phyloP scores from a whole-genome alignment of 30 jellyfish, hydroid and myxozoan species.

The Aurelia coerulea region DNA sequence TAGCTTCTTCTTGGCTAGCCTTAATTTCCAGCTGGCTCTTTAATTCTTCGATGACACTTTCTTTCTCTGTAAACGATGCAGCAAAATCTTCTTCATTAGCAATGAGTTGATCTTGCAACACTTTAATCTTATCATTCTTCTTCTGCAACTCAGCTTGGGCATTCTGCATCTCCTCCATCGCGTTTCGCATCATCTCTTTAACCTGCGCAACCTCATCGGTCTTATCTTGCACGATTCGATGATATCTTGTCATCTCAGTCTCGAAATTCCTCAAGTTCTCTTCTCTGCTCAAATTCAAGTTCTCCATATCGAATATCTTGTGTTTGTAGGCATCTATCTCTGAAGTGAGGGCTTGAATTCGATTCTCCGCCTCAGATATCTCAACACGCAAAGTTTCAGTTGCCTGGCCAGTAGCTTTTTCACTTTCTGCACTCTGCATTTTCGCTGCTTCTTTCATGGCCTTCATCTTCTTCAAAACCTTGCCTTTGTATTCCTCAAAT shows the following conservation, averaged over 20 bases:
- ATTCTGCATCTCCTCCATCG: slow-evolving; percentile 59
- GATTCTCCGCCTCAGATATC: neutral
- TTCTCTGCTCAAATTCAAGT: slow-evolving; percentile 52
- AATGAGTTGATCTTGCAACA: slow-evolving; percentile 49
- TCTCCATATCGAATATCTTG: slow-evolving; percentile 45
- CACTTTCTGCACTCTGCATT: neutral
- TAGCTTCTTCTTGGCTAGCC: slow-evolving; percentile 18
- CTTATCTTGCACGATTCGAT: slow-evolving; percentile 42
- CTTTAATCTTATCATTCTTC: slow-evolving; percentile 37
- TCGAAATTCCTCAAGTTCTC: slow-evolving; percentile 55
- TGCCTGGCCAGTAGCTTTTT: neutral
- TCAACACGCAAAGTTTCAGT: neutral
- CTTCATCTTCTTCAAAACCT: slow-evolving; percentile 52
- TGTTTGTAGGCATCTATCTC: slow-evolving; percentile 14
- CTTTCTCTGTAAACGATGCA: slow-evolving; percentile 44
- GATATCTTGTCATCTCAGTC: slow-evolving; percentile 49
- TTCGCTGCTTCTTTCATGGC: slow-evolving; percentile 56
- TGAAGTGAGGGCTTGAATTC: slow-evolving; percentile 10
- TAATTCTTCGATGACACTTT: slow-evolving; percentile 39
- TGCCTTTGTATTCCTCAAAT: slow-evolving; percentile 62
- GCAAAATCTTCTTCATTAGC: slow-evolving; percentile 59
- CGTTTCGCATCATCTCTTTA: slow-evolving; percentile 33
- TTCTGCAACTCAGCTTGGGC: slow-evolving; percentile 7
- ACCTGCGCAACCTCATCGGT: slow-evolving; percentile 37
- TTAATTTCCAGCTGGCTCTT: slow-evolving; percentile 27